Evolutionary conservation across 92 coral and sea anemone species (phyloP), one percentile per base, ranked within the genome.

Genomic region (Anthopleura xanthogrammica): DNA sequence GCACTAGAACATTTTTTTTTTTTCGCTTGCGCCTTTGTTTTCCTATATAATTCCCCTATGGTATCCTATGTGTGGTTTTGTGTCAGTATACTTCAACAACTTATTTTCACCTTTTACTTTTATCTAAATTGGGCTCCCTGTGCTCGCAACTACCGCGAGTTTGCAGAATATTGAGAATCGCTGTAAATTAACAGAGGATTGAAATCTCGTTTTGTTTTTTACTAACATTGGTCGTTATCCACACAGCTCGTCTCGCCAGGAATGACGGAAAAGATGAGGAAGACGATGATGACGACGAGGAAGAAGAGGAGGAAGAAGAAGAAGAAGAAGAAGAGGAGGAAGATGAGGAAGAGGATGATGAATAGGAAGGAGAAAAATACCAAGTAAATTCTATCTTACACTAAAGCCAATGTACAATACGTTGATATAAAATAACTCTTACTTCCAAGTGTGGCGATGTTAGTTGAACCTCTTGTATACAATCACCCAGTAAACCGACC

Each of bases 171-270:
- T n/a, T n/a, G n/a, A n/a, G n/a, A n/a, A n/a, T n/a, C n/a, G n/a
- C n/a, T n/a, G n/a, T n/a, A n/a, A n/a, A n/a, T n/a, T n/a, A 29
- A 29, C 36, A 54, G 14, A 54, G 0, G 7, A 12, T 6, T 54
- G 11, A 54, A 54, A 54, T 46, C 50, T 46, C 50, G 5, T 54
- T 8, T 12, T 54, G 5, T 1, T 14, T 54, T 14, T 54, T 14
- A 11, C 14, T 11, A 54, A 54, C 58, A 54, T 54, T 54, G 58
- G 58, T 0, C 14, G 2, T 14, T 8, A 12, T 54, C 14, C 58
- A 11, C 11, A 12, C 58, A 89, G 92, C 84, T 74, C 92, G 92
- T 11, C 89, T 86, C 64, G 92, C 83, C 16, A 76, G 92, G 56
- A 86, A 82, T 77, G 92, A 82, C 77, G 83, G 74, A 23, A 85